Evolutionary conservation across 53 echinoderm and acorn worm genomes (phyloP).

Genomic region (Antedon mediterranea): DNA sequence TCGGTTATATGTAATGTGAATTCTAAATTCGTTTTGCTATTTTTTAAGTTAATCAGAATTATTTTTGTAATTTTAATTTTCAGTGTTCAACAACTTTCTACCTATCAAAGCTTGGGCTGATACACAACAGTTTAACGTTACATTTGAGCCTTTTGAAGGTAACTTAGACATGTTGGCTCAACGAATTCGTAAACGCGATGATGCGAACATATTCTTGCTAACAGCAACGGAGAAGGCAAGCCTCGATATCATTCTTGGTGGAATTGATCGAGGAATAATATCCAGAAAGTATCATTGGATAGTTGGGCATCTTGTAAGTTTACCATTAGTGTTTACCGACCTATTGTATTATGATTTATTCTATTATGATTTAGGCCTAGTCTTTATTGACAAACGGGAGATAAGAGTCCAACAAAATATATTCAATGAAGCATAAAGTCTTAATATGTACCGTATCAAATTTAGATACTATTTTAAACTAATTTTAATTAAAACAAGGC

Average conservation of each 20-base stretch:
- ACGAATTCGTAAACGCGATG: background rate
- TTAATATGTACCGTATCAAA: too few species aligned
- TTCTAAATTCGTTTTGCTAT: too few species aligned
- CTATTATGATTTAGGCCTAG: too few species aligned
- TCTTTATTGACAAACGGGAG: too few species aligned
- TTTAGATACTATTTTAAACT: too few species aligned
- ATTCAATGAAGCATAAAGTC: too few species aligned
- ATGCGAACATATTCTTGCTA: background rate
- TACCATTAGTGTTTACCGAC: too few species aligned
- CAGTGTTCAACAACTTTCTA: background rate
- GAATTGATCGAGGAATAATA: conserved; percentile 31
- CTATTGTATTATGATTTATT: too few species aligned
- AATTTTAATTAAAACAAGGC: too few species aligned
- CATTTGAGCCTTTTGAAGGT: background rate
- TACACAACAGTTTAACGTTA: background rate
- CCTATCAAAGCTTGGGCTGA: background rate
- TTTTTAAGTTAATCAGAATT: too few species aligned
- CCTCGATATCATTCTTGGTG: background rate
- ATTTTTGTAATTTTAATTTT: background rate
- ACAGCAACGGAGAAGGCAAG: background rate
- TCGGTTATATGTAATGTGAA: too few species aligned
- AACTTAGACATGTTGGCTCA: background rate
- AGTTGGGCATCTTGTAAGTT: conserved; percentile 66
- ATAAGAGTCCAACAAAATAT: too few species aligned
- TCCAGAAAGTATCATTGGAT: conserved; percentile 68